Evolutionary conservation across 2,888 invertebrate species (phyloP).

Genomic region (Xestia ashworthii): DNA sequence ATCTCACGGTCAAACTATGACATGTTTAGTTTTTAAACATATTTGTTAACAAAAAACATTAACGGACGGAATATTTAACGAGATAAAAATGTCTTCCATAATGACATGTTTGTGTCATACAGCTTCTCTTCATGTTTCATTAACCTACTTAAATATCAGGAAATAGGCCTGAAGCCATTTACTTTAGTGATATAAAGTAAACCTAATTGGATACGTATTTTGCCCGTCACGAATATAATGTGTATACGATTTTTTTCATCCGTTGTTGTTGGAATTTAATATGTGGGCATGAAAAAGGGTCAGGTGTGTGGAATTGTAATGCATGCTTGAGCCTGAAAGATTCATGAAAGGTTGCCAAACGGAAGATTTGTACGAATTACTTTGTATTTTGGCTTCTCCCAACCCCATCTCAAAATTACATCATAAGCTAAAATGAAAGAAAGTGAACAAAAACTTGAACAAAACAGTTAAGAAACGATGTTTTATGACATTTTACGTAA

Average conservation of each 20-base stretch:
- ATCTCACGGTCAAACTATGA: background rate
- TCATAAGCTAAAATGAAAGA: constrained; percentile 14
- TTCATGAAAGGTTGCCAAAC: background rate
- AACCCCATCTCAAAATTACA: background rate
- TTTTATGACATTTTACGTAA: constrained; percentile 2
- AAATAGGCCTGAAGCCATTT: constrained; percentile 13
- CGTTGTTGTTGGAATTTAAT: background rate
- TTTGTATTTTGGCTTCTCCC: background rate
- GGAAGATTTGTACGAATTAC: background rate
- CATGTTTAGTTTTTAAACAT: constrained; percentile 26
- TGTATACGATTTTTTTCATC: background rate
- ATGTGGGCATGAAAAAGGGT: background rate
- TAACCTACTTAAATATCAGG: constrained; percentile 32
- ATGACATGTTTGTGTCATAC: constrained; percentile 35
- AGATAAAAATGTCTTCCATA: constrained; percentile 35
- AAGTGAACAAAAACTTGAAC: constrained; percentile 5
- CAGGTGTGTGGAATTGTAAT: constrained; percentile 11
- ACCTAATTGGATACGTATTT: constrained; percentile 1
- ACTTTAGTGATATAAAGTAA: background rate
- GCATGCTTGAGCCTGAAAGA: background rate
- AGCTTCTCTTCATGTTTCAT: constrained; percentile 8
- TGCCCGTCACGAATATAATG: background rate
- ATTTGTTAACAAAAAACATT: background rate
- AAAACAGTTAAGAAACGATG: background rate
- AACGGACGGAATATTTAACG: background rate